Evolutionary conservation across 1,140 invertebrate genomes (phyloP).

Genomic region (Plectrocnemia conspersa): DNA sequence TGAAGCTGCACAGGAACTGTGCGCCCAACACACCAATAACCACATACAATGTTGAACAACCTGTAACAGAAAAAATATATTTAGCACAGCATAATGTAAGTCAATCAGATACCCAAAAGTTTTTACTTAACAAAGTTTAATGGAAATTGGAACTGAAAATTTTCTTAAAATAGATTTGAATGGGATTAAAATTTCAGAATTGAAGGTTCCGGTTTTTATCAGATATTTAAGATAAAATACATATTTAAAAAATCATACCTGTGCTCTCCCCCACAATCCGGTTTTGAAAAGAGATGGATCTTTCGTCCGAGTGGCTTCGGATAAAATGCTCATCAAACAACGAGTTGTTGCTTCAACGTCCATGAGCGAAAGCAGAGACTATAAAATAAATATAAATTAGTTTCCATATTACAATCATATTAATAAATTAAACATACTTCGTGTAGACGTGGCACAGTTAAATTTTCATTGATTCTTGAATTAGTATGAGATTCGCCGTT

Average conservation of each 20-base stretch:
- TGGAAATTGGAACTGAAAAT: too few species aligned
- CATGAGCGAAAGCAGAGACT: conserved; percentile 76
- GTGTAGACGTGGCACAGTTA: conserved; percentile 27
- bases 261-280: conserved; percentile 80
- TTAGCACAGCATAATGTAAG: too few species aligned
- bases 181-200: neutral
- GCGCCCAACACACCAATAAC: conserved; percentile 50
- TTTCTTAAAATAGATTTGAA: too few species aligned
- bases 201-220: neutral
- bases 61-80: conserved; percentile 15
- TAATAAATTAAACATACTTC: conserved; percentile 19
- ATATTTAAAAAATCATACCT: conserved; percentile 49
- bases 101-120: too few species aligned
- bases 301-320: conserved; percentile 73
- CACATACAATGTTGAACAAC: conserved; percentile 41
- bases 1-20: conserved; percentile 45
- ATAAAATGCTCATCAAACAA: conserved; percentile 78
- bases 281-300: conserved; percentile 77
- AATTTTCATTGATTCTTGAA: conserved; percentile 21
- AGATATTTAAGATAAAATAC: neutral
- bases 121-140: too few species aligned
- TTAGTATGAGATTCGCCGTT: conserved; percentile 26
- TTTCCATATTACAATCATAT: neutral
- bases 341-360: conserved; percentile 75
- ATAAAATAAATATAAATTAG: conserved; percentile 27